Conservation (phyloP, 2,113 vertebrate species). For the Spea bombifrons region DNA sequence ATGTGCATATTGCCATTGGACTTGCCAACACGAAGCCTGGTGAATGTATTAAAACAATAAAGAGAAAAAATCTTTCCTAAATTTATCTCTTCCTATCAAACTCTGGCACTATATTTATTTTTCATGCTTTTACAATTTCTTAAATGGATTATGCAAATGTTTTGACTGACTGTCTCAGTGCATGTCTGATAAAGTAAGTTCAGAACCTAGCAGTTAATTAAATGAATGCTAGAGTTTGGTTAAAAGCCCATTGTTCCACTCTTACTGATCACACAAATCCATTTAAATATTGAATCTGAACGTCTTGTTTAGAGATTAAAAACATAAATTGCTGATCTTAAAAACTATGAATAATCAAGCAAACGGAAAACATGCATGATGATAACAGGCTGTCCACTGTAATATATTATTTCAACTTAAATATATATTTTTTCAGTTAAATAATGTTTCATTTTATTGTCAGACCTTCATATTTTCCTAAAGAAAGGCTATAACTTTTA, state of each 20-base stretch:
- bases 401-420: not conserved
- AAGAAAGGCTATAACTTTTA: no score
- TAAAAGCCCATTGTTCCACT: conserved; percentile 41
- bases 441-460: no score
- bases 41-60: conserved; percentile 14
- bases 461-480: no score
- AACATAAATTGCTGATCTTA: conserved; percentile 26
- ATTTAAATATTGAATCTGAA: conserved; percentile 40
- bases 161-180: conserved; percentile 35
- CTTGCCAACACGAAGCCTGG: not conserved
- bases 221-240: conserved; percentile 40
- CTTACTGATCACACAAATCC: conserved; percentile 31
- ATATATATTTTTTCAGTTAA: no score
- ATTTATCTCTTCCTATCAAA: conserved; percentile 45
- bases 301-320: conserved; percentile 39
- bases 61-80: conserved; percentile 12
- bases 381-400: not conserved
- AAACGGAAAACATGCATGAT: not conserved
- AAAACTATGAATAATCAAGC: conserved; percentile 31
- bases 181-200: conserved; percentile 44
- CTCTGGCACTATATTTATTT: conserved; percentile 37
- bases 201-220: conserved; percentile 45
- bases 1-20: not conserved
- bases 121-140: conserved; percentile 43
- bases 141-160: conserved; percentile 47